These are phyloP conservation scores for Sinocyclocheilus anshuiensis DNA, from an alignment of 2,113 vertebrate species.

Conservation along the genomic window DNA sequence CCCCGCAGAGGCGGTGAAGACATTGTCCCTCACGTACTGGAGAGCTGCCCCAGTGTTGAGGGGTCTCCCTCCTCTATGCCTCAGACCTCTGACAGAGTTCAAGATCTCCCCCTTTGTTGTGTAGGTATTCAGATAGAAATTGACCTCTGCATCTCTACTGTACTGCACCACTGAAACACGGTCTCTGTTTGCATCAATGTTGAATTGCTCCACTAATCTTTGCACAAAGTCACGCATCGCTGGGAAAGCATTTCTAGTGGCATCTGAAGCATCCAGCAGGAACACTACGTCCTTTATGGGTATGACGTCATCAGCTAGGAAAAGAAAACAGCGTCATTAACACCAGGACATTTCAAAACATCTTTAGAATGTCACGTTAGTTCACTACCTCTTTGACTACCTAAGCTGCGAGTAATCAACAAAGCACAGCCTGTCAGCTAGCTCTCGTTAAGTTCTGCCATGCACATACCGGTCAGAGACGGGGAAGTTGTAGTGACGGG, in stretches of 20 bases:
- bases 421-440: not conserved
- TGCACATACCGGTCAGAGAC: conserved; percentile 30
- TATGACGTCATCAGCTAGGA: conserved; percentile 59
- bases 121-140: conserved; percentile 38
- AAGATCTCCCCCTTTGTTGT: too few species aligned
- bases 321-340: conserved; percentile 3
- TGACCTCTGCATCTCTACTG: conserved; percentile 49
- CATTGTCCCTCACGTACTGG: too few species aligned
- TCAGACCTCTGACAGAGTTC: too few species aligned
- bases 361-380: not conserved
- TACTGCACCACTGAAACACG: conserved; percentile 56
- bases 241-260: conserved; percentile 62
- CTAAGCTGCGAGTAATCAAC: not conserved
- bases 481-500: not conserved
- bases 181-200: conserved; percentile 47
- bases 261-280: conserved; percentile 75
- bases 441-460: not conserved
- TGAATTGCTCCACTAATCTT: conserved; percentile 53
- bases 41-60: too few species aligned
- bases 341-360: not conserved
- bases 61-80: too few species aligned
- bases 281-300: conserved; percentile 70
- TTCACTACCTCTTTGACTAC: not conserved
- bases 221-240: conserved; percentile 68
- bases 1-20: too few species aligned